Evolutionary conservation across 2,797 vertebrate species (phyloP), one percentile per base, ranked within the genome.

Genomic region (Nannoperca australis): DNA sequence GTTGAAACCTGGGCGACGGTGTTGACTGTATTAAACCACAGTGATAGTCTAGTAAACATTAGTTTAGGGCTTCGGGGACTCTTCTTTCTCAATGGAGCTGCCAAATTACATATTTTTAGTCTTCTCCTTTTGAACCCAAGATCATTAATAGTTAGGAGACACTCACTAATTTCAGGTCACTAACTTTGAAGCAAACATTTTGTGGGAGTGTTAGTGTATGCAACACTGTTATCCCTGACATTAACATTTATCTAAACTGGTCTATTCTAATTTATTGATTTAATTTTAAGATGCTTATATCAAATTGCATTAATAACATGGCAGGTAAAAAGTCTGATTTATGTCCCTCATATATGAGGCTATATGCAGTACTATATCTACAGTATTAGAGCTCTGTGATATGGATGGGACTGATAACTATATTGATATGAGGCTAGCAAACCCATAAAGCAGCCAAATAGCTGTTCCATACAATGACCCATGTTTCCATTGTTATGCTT

Each of bases 11-110:
- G 59, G 81, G 79, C 78, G 34, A 55, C 51, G 56, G 70, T 81
- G 90, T 71, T 66, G 82, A 90, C 83, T 81, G 66, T 32, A 81
- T 73, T 82, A 76, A 82, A 84, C 76, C 71, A 60, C 78, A 78
- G 40, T 32, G 51, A 7, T 42, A 20, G 60, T 65, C 24, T 73
- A 49, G 79, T 83, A 75, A 89, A 90, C 73, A 78, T 68, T 58
- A 70, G 64, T 54, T 61, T 62, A 76, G 54, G 30, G 76, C 70
- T 69, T 56, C 51, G 11, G 45, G 69, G 59, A 70, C 75, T 71
- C 44, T 49, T 79, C 59, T 56, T 60, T 55, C 45, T 51, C 11
- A 18, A 44, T 45, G 7, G 7, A 4, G 49, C 20, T 45, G 42
- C 30, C 40, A 32, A 61, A 45, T 66, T 7, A 61, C 36, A 62